A percentile compares a stretch with the other conserved stretches of the same genome.
phyloP scores from a whole-genome alignment of 2,113 vertebrate species.

The Anguilla japonica region DNA sequence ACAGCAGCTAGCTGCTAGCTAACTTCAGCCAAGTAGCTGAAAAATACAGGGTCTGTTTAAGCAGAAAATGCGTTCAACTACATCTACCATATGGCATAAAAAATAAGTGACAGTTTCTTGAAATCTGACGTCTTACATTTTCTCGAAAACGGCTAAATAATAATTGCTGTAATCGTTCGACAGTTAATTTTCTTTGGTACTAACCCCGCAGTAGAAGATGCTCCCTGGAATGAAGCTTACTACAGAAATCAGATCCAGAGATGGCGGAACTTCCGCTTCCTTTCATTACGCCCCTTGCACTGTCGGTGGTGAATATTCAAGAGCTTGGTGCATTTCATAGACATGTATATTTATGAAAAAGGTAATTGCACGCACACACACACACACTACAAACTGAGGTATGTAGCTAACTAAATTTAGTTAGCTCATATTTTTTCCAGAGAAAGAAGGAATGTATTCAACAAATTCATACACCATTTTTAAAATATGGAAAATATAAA shows the following conservation, averaged over 20 bases:
- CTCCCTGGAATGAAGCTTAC: too few species aligned
- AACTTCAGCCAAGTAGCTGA: neutral
- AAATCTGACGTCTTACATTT: neutral
- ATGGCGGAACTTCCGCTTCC: constrained; percentile 8
- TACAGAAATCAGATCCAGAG: neutral
- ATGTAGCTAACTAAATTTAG: too few species aligned
- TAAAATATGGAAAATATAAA: too few species aligned
- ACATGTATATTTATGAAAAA: too few species aligned
- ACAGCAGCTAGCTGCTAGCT: too few species aligned
- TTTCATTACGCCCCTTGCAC: neutral
- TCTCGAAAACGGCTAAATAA: neutral
- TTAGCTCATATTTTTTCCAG: too few species aligned
- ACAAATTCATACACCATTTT: too few species aligned
- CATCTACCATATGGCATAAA: neutral
- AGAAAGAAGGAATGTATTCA: too few species aligned
- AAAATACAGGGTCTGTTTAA: neutral
- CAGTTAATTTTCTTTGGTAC: neutral
- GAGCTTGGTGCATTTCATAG: neutral
- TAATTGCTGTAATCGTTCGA: neutral
- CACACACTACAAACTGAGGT: too few species aligned
- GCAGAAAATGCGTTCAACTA: neutral
- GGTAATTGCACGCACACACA: too few species aligned
- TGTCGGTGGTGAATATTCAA: neutral
- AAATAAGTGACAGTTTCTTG: too few species aligned
- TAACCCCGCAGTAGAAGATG: neutral